Base-by-base conservation (phyloP, 2,888 invertebrate species). In the Dascillus cervinus region DNA sequence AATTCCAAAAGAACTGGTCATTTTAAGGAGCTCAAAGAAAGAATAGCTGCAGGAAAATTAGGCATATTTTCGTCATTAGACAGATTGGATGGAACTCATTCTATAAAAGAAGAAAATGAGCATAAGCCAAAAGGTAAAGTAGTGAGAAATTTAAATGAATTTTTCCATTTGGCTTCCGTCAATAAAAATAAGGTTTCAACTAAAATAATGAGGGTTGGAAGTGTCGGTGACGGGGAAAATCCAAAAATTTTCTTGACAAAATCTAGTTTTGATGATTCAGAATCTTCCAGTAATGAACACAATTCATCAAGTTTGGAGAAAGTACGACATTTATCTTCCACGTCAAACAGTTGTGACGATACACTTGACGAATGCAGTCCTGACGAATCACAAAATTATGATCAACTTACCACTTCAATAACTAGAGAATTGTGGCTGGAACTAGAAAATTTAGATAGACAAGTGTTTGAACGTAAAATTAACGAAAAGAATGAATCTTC, bases 361-460 rank as follows among this genome's bases (percentile, higher is more conserved):
- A 60, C 62, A 1, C 62, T 72, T 42, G 75, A 77, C 34, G 75
- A 76, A 26, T 76, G 75, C 46, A 85, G 85, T 41, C 83, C 84
- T 0, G 85, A 86, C 47, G 85, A 87, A 58, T 80, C 82, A 2
- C 81, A 84, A 47, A 83, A 83, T 55, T 88, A 87, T 58, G 84
- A 83, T 55, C 87, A 88, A 2, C 82, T 90, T 79, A 85, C 86
- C 1, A 88, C 86, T 3, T 85, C 88, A 2, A 84, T 88, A 69
- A 88, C 88, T 1, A 73, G 86, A 49, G 88, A 89, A 58, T 64
- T 89, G 49, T 73, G 82, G 49, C 69, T 88, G 26, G 88, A 89
- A 60, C 61, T 88, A 41, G 88, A 89, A 54, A 87, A 84, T 57
- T 67, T 89, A 47, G 87, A 89, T 62, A 72, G 87, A 4, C 87